Conservation (phyloP, 2,113 vertebrate species). For the Cryptomyrus ogoouensis region DNA sequence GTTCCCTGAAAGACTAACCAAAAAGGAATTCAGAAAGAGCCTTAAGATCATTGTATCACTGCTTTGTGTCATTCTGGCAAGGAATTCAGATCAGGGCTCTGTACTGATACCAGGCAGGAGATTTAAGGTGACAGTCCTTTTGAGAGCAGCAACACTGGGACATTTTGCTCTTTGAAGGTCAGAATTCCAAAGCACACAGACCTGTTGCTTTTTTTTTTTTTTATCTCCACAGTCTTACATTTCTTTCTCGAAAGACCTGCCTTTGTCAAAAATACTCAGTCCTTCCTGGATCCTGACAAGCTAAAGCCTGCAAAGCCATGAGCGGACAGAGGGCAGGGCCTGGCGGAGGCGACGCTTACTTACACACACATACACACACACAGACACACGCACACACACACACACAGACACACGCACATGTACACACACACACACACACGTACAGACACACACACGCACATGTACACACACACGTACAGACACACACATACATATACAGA, state of each 20-base stretch:
- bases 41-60: conserved; percentile 73
- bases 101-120: conserved; percentile 73
- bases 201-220: no score
- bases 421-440: no score
- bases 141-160: conserved; percentile 68
- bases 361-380: no score
- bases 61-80: conserved; percentile 80
- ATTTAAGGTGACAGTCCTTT: conserved; percentile 77
- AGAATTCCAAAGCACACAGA: conserved; percentile 35
- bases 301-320: neutral
- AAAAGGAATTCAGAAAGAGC: neutral
- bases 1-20: neutral
- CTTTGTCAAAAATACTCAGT: neutral
- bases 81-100: conserved; percentile 66
- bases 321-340: neutral
- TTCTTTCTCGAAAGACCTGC: neutral
- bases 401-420: neutral
- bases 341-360: no score
- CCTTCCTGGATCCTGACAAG: neutral
- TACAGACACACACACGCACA: neutral
- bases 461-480: rapidly evolving
- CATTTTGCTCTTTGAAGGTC: conserved; percentile 60
- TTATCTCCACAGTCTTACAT: neutral
- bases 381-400: neutral
- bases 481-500: neutral